Conservation (phyloP, 2,113 vertebrate species). For the Phasianus colchicus region DNA sequence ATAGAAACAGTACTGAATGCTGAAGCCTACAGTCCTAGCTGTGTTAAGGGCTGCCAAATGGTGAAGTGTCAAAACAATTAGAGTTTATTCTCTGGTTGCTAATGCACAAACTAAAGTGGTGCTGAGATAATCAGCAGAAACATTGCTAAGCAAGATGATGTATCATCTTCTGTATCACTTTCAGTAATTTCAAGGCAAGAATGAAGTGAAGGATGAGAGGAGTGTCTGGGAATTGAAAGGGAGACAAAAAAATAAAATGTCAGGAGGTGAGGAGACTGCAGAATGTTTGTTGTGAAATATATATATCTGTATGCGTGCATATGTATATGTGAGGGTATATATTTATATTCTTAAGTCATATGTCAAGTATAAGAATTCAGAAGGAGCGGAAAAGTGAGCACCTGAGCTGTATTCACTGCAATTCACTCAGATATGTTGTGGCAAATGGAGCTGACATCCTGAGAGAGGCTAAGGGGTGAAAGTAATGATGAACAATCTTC, state of each 20-base stretch:
- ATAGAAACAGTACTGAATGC: neutral
- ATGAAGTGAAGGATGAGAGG: neutral
- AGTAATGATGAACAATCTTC: conserved; percentile 38
- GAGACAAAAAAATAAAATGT: neutral
- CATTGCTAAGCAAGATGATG: conserved; percentile 24
- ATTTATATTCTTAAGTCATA: neutral
- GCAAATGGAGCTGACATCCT: conserved; percentile 40
- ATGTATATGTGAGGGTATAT: neutral
- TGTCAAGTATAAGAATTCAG: conserved; percentile 47
- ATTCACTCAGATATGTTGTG: neutral
- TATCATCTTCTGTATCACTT: neutral
- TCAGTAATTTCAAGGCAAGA: conserved; percentile 35
- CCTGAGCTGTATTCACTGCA: conserved; percentile 19
- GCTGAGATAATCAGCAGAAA: conserved; percentile 23
- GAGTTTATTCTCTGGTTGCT: conserved; percentile 33
- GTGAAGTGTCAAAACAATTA: conserved; percentile 14
- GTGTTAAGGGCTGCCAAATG: neutral
- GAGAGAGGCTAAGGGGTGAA: conserved; percentile 7
- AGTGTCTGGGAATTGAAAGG: conserved; percentile 24
- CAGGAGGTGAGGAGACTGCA: neutral
- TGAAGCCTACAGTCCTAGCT: neutral
- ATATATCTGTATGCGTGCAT: neutral
- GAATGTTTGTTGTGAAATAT: neutral
- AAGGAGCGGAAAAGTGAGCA: conserved; percentile 33
- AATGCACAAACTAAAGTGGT: conserved; percentile 12